Conservation (phyloP, 2,113 vertebrate genomes). For the Hemibagrus wyckioides region DNA sequence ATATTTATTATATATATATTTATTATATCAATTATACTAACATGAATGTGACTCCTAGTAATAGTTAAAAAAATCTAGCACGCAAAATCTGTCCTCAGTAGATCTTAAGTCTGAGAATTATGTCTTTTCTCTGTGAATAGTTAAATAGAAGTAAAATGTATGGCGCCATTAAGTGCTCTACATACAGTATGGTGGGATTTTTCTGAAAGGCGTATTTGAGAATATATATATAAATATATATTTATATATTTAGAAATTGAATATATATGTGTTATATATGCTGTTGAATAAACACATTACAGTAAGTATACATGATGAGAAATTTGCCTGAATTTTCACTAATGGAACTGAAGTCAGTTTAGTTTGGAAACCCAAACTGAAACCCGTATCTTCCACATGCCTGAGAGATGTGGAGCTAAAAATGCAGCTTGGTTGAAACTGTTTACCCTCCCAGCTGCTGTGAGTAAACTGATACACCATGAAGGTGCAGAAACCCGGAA, state of each 20-base stretch:
- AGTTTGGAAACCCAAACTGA: neutral
- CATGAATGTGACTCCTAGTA: neutral
- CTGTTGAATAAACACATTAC: neutral
- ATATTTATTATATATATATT: too few species aligned
- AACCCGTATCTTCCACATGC: neutral
- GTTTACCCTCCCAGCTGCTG: slow-evolving; percentile 1
- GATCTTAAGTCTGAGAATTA: too few species aligned
- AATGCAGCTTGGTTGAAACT: neutral
- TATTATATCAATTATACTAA: too few species aligned
- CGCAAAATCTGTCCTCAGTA: neutral
- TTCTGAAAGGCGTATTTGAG: neutral
- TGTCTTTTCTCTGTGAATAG: neutral
- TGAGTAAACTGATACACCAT: neutral
- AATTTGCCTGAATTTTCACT: neutral
- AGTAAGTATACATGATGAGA: neutral
- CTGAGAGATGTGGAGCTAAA: neutral
- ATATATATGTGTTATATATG: neutral
- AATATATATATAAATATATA: too few species aligned
- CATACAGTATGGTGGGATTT: neutral
- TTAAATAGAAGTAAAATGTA: too few species aligned
- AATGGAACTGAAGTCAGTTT: neutral
- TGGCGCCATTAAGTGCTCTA: neutral
- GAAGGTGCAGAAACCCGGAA: neutral
- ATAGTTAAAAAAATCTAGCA: neutral
- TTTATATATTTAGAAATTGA: too few species aligned